These are phyloP conservation scores for Tetragnatha montana DNA, from an alignment of 2,888 invertebrate genomes.

Conservation along the genomic window DNA sequence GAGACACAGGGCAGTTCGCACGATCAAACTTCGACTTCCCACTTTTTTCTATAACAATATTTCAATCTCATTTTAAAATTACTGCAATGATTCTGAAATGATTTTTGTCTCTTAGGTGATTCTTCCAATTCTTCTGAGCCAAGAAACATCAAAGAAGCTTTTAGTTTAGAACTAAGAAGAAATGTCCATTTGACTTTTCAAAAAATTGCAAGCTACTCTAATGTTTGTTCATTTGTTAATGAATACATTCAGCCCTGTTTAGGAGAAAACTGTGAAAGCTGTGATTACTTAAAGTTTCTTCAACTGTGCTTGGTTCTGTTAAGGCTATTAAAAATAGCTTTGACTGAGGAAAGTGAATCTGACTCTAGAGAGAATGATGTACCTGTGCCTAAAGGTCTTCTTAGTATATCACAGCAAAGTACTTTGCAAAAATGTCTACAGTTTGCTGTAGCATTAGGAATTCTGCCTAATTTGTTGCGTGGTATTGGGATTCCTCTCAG, in stretches of 20 bases:
- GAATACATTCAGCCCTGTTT: conserved; percentile 51
- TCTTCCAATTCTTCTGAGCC: not conserved
- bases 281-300: conserved; percentile 55
- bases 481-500: conserved; percentile 80
- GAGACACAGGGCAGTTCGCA: too few species aligned
- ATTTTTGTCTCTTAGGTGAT: conserved; percentile 21
- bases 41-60: too few species aligned
- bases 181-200: conserved; percentile 48
- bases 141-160: conserved; percentile 30
- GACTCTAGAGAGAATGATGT: not conserved
- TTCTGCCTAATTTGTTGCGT: conserved; percentile 82
- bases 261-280: conserved; percentile 50
- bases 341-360: conserved; percentile 33
- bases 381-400: conserved; percentile 73
- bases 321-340: conserved; percentile 34
- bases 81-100: too few species aligned
- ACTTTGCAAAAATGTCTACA: conserved; percentile 81
- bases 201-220: conserved; percentile 34
- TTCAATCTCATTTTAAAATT: too few species aligned
- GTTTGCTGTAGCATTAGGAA: conserved; percentile 82
- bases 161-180: conserved; percentile 30
- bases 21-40: too few species aligned
- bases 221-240: conserved; percentile 29
- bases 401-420: conserved; percentile 84
- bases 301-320: conserved; percentile 55